phyloP scores from a whole-genome alignment of 2,113 vertebrate genomes.

The Apeltes quadracus region DNA sequence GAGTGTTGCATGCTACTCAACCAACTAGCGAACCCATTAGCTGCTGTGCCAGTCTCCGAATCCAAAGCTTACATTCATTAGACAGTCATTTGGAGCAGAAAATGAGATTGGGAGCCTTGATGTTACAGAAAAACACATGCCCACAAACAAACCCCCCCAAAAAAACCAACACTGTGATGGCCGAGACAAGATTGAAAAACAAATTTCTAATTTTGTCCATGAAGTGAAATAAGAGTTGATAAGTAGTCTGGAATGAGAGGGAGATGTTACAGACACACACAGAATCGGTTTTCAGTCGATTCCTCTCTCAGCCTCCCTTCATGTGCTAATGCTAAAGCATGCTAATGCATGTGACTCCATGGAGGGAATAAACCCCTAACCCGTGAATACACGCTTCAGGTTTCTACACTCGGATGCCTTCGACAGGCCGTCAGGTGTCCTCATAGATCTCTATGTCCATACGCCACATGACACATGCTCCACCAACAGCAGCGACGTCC shows the following conservation, averaged over 20 bases:
- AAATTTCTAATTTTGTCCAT: conserved; percentile 68
- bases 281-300: conserved; percentile 52
- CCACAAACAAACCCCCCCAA: not conserved
- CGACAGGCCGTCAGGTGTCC: conserved; percentile 3
- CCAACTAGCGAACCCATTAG: conserved; percentile 82
- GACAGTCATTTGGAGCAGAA: conserved; percentile 79
- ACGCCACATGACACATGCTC: conserved; percentile 2
- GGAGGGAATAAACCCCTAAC: no score
- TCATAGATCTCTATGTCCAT: conserved; percentile 16
- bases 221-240: conserved; percentile 68
- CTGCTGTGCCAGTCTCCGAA: conserved; percentile 73
- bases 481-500: conserved; percentile 6
- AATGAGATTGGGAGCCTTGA: conserved; percentile 77
- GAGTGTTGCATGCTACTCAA: conserved; percentile 78
- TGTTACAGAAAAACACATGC: conserved; percentile 65
- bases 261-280: conserved; percentile 37
- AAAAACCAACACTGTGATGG: conserved; percentile 35
- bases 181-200: conserved; percentile 64
- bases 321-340: conserved; percentile 43
- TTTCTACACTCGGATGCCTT: not conserved
- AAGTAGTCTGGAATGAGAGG: conserved; percentile 61
- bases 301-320: conserved; percentile 18
- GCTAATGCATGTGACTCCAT: conserved; percentile 39
- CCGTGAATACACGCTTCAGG: no score
- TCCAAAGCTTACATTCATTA: conserved; percentile 82